These are phyloP conservation scores for Girardinichthys multiradiatus DNA, from an alignment of 2,113 vertebrate species.

Conservation along the genomic window DNA sequence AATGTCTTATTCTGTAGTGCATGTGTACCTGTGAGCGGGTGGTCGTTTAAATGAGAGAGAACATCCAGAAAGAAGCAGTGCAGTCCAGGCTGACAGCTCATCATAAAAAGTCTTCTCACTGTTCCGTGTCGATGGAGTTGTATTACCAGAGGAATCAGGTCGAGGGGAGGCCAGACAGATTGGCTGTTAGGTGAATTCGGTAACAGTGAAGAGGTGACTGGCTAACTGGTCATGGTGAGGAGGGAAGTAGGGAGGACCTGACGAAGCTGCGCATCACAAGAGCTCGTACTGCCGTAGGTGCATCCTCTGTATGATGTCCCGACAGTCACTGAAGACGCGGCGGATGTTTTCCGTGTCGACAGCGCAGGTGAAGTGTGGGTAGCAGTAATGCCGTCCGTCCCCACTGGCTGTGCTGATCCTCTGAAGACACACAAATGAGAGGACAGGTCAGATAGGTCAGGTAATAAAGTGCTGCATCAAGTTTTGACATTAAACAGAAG, in stretches of 20 bases:
- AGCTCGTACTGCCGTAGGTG: conserved; percentile 99
- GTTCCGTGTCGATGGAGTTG: conserved; percentile 47
- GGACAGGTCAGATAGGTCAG: background rate
- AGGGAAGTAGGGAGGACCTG: conserved; percentile 25
- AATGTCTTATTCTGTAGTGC: conserved; percentile 43
- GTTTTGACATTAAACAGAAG: too few species aligned
- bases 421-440: conserved; percentile 71
- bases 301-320: conserved; percentile 99
- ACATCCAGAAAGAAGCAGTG: conserved; percentile 44
- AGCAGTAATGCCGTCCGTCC: conserved; percentile 97
- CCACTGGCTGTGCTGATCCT: conserved; percentile 99
- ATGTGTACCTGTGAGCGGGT: conserved; percentile 63
- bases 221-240: conserved; percentile 48
- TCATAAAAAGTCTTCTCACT: conserved; percentile 41
- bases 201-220: conserved; percentile 32
- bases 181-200: conserved; percentile 31
- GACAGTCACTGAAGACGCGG: conserved; percentile 99
- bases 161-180: conserved; percentile 42
- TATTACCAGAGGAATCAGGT: conserved; percentile 49
- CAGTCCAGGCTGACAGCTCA: conserved; percentile 49
- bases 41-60: conserved; percentile 50
- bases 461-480: too few species aligned
- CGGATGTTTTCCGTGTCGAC: conserved; percentile 99
- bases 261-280: conserved; percentile 86
- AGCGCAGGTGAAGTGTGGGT: conserved; percentile 98